Conservation (phyloP, 2,888 invertebrate genomes). For the Parapristionchus giblindavisi region DNA sequence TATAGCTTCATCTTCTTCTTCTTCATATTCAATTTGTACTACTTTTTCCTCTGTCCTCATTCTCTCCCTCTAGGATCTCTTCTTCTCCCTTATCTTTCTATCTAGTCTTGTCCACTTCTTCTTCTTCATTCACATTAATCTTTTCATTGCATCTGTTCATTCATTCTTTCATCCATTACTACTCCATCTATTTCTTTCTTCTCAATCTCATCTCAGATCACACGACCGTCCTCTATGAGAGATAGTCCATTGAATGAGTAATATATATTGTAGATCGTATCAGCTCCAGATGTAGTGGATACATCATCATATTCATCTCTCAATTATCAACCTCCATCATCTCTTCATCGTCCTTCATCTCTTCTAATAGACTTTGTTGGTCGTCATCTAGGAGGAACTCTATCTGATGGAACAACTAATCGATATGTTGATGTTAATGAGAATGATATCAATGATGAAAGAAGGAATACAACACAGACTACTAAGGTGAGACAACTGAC, state of each 20-base stretch:
- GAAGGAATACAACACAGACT: conserved; percentile 3
- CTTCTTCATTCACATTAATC: too few relatives aligned
- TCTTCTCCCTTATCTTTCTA: too few relatives aligned
- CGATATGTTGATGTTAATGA: conserved; percentile 66
- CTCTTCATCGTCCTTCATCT: conserved; percentile 18
- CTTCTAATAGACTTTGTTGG: conserved; percentile 37
- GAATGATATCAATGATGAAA: conserved; percentile 65
- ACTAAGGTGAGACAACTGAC: not conserved
- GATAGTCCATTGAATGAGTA: too few relatives aligned
- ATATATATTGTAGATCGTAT: conserved; percentile 42
- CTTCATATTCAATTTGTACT: too few relatives aligned
- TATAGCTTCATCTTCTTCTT: conserved; percentile 15
- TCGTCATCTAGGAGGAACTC: not conserved
- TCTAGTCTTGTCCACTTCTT: too few relatives aligned
- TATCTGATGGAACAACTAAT: conserved; percentile 5
- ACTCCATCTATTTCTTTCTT: not conserved
- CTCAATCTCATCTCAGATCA: not conserved
- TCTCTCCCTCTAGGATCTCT: not conserved
- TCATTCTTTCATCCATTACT: not conserved
- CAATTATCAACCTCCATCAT: conserved; percentile 23
- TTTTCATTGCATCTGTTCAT: too few relatives aligned
- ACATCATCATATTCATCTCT: too few relatives aligned
- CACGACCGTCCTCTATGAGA: not conserved
- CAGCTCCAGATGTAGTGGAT: conserved; percentile 48
- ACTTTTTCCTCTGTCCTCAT: conserved; percentile 18